Base-by-base conservation (phyloP, 2,888 invertebrate species). In the Ypsolopha scabrella region DNA sequence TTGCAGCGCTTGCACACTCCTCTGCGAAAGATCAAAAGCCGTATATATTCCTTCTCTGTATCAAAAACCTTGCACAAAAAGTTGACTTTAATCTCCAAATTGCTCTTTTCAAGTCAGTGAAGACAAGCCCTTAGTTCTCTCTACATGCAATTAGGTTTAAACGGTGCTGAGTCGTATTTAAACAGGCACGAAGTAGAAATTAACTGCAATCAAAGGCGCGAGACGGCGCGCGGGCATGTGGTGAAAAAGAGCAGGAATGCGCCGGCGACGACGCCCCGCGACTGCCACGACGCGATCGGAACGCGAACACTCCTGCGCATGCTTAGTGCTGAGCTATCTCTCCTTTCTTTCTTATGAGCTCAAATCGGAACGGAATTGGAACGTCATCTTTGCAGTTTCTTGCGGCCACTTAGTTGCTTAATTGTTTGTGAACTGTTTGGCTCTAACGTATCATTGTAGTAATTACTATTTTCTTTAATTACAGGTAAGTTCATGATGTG, bases 171-270 rank as follows among this genome's bases (percentile, higher is more conserved):
- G 47, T 37, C 37, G 54, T 55, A 79, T 81, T 81, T 80, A 81
- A 80, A 70, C 71, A 79, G 69, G 77, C 80, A 78, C 75, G 79
- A 72, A 73, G 74, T 60, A 74, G 65, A 75, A 82, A 83, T 83
- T 81, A 81, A 79, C 72, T 70, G 72, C 73, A 81, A 82, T 82
- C 82, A 83, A 75, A 72, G 63, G 73, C 65, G 72, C 69, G 73
- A 70, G 70, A 69, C 77, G 74, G 80, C 74, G 76, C 68, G 71
- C 63, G 62, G 70, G 80, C 72, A 82, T 82, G 72, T 70, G 65
- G 61, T 61, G 66, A 77, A 78, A 82, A 83, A 81, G 64, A 60
- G 54, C 54, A 53, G 75, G 83, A 69, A 80, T 80, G 73, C 70
- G 60, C 67, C 60, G 61, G 73, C 69, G 72, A 69, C 58, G 59